Conservation (phyloP, 2,113 vertebrate genomes). For the Poecile atricapillus region DNA sequence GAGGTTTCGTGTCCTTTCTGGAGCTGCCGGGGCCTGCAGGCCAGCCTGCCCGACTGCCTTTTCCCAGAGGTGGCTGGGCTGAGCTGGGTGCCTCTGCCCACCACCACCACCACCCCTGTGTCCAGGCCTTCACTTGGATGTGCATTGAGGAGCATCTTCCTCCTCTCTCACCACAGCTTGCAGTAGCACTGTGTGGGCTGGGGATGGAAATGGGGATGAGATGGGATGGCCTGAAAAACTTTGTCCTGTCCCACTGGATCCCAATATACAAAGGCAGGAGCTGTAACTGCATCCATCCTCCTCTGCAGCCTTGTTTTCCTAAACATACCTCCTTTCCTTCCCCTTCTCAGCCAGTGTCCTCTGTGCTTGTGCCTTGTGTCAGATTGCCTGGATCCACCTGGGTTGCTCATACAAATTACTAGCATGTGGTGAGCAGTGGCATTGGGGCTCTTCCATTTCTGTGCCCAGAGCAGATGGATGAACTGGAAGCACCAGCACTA, state of each 20-base stretch:
- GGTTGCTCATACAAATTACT: neutral
- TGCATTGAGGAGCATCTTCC: neutral
- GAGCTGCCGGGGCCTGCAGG: neutral
- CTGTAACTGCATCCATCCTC: neutral
- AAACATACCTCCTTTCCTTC: neutral
- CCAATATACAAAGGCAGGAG: neutral
- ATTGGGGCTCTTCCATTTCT: neutral
- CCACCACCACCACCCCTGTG: fast-evolving
- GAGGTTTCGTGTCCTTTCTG: neutral
- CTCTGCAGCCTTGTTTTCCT: neutral
- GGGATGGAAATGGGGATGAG: neutral
- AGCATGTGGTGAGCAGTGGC: neutral
- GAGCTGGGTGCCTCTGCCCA: neutral
- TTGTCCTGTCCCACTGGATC: neutral
- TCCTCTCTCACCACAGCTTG: neutral
- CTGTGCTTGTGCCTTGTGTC: neutral
- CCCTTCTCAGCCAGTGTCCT: neutral
- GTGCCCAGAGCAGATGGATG: neutral
- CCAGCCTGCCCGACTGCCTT: neutral
- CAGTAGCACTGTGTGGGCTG: neutral
- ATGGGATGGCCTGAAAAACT: neutral
- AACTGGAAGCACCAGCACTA: neutral
- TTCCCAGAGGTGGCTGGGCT: neutral
- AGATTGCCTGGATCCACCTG: neutral
- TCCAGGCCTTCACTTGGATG: neutral